phyloP scores from a whole-genome alignment of 2,113 vertebrate genomes.

The Hystrix cristata region DNA sequence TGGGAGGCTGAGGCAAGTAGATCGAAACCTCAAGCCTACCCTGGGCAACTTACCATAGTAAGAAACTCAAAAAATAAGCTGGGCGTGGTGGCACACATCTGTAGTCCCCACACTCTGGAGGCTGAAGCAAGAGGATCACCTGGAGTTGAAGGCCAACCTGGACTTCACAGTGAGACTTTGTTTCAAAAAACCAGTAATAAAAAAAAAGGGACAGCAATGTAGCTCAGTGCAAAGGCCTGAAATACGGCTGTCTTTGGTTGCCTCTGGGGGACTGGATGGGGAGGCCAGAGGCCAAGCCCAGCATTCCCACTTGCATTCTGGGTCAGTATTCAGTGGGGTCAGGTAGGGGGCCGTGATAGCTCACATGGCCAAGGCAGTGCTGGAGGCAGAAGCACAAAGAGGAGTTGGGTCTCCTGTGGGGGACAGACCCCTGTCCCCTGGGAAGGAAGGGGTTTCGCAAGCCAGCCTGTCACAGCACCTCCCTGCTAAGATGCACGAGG shows the following conservation, averaged over 20 bases:
- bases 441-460: not conserved
- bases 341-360: not conserved
- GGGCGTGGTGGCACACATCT: not conserved
- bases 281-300: not conserved
- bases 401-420: not conserved
- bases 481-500: not conserved
- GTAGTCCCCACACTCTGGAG: not conserved
- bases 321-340: not conserved
- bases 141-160: not conserved
- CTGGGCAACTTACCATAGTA: not conserved
- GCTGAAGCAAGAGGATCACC: not conserved
- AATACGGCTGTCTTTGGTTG: not conserved
- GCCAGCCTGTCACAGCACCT: too few species aligned
- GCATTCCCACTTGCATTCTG: not conserved
- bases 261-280: not conserved
- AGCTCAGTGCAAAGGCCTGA: not conserved
- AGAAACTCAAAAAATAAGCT: not conserved
- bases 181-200: not conserved
- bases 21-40: not conserved
- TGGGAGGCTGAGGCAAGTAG: not conserved
- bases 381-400: too few species aligned
- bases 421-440: not conserved
- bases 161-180: not conserved
- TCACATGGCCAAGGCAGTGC: too few species aligned
- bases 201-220: not conserved